Percentiles rank a stretch among this genome's conserved stretches.
Evolutionary conservation across 2,113 vertebrate species (phyloP).

Genomic region (Myotis davidii): DNA sequence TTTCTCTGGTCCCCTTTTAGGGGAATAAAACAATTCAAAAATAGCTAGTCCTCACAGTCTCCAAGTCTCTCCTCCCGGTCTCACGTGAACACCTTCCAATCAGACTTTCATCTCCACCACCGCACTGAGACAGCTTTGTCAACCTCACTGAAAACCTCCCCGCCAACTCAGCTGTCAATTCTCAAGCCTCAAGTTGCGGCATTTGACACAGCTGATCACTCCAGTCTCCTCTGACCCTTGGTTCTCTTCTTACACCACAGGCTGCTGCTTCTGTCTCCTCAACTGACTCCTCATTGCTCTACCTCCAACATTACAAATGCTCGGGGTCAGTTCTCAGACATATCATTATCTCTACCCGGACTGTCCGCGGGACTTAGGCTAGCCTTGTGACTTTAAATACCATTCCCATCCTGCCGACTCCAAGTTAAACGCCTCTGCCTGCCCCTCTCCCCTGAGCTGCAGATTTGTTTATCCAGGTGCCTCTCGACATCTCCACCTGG

Average conservation of each 20-base stretch:
- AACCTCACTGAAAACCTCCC: background rate
- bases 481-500: background rate
- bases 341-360: background rate
- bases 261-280: background rate
- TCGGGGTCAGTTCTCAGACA: background rate
- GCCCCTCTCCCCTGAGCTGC: background rate
- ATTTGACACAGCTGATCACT: background rate
- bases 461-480: background rate
- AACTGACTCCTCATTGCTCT: slow-evolving; percentile 16
- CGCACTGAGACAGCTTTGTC: background rate
- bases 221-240: background rate
- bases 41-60: background rate
- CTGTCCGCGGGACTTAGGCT: background rate
- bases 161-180: background rate
- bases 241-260: background rate
- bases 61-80: background rate
- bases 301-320: background rate
- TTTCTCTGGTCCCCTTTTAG: background rate
- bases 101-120: background rate
- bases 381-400: background rate
- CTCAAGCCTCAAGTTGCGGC: background rate
- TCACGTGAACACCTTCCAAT: background rate
- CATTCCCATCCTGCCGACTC: background rate
- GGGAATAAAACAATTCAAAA: slow-evolving; percentile 30
- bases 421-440: background rate